A percentile compares a stretch with the other conserved stretches of the same genome.
These are phyloP conservation scores for Helostoma temminkii DNA, from an alignment of 2,797 vertebrate species.

Conservation along the genomic window DNA sequence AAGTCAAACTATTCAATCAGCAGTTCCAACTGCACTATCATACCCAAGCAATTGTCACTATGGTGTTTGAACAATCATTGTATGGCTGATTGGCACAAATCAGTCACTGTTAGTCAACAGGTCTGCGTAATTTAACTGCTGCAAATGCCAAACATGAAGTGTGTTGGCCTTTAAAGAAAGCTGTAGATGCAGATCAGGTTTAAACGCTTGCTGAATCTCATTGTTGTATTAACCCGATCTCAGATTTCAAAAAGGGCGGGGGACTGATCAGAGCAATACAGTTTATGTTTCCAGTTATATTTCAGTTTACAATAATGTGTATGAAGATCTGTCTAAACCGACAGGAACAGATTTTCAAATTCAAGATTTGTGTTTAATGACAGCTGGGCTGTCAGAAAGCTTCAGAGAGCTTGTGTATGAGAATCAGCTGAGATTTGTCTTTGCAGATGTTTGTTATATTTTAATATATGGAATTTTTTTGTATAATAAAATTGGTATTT, in stretches of 20 bases:
- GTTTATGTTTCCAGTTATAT: constrained; percentile 15
- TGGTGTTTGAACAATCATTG: constrained; percentile 72
- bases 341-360: constrained; percentile 32
- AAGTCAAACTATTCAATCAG: not conserved
- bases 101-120: not conserved
- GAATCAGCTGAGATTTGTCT: constrained; percentile 47
- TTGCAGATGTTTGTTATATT: constrained; percentile 68
- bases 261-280: constrained; percentile 66
- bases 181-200: constrained; percentile 25
- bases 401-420: constrained; percentile 40
- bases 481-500: constrained; percentile 67
- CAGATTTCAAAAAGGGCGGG: constrained; percentile 1
- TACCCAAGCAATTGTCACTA: constrained; percentile 3
- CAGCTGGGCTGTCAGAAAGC: constrained; percentile 77
- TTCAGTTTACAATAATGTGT: constrained; percentile 30
- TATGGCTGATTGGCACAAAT: constrained; percentile 22
- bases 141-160: constrained; percentile 52
- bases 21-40: constrained; percentile 7
- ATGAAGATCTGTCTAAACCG: constrained; percentile 28
- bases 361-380: constrained; percentile 50
- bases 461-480: constrained; percentile 78
- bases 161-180: not conserved
- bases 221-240: constrained; percentile 15
- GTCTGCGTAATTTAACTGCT: constrained; percentile 17
- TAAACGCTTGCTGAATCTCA: constrained; percentile 19